These are phyloP conservation scores for Diarsia brunnea DNA, from an alignment of 2,888 invertebrate species.

Conservation along the genomic window DNA sequence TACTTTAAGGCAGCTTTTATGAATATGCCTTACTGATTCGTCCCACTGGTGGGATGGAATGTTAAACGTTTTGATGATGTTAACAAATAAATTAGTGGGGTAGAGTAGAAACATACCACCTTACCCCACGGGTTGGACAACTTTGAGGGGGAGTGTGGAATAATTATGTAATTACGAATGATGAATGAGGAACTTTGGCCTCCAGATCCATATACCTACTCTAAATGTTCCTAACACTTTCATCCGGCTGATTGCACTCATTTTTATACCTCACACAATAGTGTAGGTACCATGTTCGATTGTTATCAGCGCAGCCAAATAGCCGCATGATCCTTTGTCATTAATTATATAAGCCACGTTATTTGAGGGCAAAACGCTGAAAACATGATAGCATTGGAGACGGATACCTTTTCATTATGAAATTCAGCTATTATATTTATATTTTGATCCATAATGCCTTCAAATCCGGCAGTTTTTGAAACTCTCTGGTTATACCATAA, in stretches of 20 bases:
- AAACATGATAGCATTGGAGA: conserved; percentile 33
- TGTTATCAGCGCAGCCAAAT: conserved; percentile 14
- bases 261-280: conserved; percentile 8
- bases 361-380: conserved; percentile 30
- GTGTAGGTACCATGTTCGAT: not conserved
- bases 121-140: no score
- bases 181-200: not conserved
- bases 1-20: not conserved
- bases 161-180: not conserved
- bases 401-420: not conserved
- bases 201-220: not conserved
- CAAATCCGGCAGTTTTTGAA: not conserved
- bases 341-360: conserved; percentile 33
- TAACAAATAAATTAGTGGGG: not conserved
- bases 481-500: not conserved
- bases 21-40: not conserved
- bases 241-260: not conserved
- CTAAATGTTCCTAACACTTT: not conserved
- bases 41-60: not conserved
- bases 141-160: not conserved
- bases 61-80: not conserved
- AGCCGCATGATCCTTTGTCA: conserved; percentile 44
- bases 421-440: not conserved
- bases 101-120: no score
- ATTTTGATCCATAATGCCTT: not conserved